Conservation (phyloP, 2,888 invertebrate species). For the Lycocerus yunnanus region DNA sequence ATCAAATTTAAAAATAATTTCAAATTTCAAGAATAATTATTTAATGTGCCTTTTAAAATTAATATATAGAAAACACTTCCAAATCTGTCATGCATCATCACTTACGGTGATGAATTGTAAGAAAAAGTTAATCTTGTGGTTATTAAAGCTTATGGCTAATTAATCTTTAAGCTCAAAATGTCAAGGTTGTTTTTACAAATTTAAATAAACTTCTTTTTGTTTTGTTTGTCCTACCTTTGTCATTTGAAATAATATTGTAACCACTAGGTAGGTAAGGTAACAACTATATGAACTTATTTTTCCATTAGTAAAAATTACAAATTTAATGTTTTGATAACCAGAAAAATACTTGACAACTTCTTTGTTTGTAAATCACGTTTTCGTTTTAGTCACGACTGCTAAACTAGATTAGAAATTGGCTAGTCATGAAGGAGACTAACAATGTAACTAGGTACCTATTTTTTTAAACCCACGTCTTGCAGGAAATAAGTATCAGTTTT, state of each 20-base stretch:
- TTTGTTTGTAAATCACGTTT: conserved; percentile 10
- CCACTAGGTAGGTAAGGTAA: background rate
- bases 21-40: background rate
- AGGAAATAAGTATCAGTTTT: background rate
- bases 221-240: background rate
- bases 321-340: background rate
- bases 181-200: background rate
- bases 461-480: background rate
- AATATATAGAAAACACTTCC: background rate
- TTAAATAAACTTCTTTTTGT: background rate
- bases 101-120: background rate
- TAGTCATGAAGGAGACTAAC: conserved; percentile 9
- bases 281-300: background rate
- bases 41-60: background rate
- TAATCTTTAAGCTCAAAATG: conserved; percentile 9
- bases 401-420: conserved; percentile 21
- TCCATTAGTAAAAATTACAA: background rate
- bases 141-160: conserved; percentile 3
- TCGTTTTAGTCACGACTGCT: conserved; percentile 13
- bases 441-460: too few relatives aligned
- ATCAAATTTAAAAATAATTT: background rate
- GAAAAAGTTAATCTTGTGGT: background rate
- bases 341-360: background rate
- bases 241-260: background rate
- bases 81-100: conserved; percentile 10